Evolutionary conservation across 2,797 vertebrate species (phyloP).

Genomic region (Tolypeutes matacus): DNA sequence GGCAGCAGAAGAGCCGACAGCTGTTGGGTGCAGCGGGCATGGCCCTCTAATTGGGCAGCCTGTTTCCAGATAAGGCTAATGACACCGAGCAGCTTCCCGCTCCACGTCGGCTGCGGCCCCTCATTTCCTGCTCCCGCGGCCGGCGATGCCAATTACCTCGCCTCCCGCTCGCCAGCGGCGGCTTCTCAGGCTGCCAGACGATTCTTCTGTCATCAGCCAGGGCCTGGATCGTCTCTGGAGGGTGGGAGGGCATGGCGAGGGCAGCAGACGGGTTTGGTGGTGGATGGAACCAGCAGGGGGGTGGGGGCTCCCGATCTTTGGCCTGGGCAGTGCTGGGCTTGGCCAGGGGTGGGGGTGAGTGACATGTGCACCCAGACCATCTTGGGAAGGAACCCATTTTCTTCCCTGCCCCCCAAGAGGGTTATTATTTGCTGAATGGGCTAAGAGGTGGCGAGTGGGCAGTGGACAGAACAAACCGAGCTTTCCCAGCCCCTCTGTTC

Average conservation of each 20-base stretch:
- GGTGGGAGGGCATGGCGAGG: background rate
- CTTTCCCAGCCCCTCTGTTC: background rate
- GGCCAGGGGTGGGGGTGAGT: background rate
- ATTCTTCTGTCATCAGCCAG: conserved; percentile 65
- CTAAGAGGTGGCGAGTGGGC: background rate
- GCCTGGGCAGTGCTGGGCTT: background rate
- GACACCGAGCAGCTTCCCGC: conserved; percentile 79
- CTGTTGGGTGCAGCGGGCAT: conserved; percentile 50
- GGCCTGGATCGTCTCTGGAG: conserved; percentile 58
- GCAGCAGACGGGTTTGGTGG: background rate
- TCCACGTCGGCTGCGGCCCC: background rate
- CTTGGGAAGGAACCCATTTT: background rate
- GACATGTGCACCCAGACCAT: background rate
- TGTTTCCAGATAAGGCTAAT: conserved; percentile 79
- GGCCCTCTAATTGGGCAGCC: conserved; percentile 78
- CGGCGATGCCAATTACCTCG: conserved; percentile 79
- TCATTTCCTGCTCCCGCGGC: conserved; percentile 79
- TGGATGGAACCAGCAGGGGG: background rate
- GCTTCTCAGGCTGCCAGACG: conserved; percentile 69
- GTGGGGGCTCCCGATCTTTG: background rate
- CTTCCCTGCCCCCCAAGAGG: background rate
- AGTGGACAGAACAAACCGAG: background rate
- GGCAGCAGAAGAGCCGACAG: background rate
- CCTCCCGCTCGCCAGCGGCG: conserved; percentile 68
- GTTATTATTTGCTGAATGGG: background rate